Evolutionary conservation across 2,888 invertebrate species (phyloP).

Genomic region (Pristionchus entomophagus): DNA sequence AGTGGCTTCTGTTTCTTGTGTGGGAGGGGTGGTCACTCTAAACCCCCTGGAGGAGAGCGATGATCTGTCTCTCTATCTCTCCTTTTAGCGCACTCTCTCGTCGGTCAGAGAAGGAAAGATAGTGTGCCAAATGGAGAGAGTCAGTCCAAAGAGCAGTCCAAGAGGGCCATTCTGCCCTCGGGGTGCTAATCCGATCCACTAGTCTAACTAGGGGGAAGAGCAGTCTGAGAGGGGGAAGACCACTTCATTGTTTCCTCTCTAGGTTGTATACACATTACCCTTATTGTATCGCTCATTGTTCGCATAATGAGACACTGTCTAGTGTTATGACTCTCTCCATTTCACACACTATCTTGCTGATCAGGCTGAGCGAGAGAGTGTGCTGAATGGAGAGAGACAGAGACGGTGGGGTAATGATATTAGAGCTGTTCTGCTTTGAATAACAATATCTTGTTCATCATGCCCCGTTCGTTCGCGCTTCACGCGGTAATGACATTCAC

Average conservation of each 20-base stretch:
- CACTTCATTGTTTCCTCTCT: conserved; percentile 10
- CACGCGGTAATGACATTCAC: not conserved
- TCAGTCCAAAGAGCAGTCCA: too few relatives aligned
- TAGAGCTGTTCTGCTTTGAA: not conserved
- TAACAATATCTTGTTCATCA: conserved; percentile 11
- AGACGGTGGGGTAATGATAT: not conserved
- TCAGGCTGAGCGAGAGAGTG: not conserved
- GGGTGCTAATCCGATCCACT: conserved; percentile 19
- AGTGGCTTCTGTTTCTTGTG: conserved; percentile 21
- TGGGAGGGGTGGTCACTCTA: conserved; percentile 13
- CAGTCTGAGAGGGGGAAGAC: not conserved
- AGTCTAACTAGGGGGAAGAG: not conserved
- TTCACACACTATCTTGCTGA: not conserved
- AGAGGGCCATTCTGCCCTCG: not conserved
- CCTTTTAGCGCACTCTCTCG: too few relatives aligned
- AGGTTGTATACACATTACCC: not conserved
- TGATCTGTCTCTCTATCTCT: not conserved
- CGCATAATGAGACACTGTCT: not conserved
- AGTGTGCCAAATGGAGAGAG: too few relatives aligned
- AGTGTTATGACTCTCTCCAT: not conserved
- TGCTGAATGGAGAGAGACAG: not conserved
- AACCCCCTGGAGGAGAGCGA: not conserved
- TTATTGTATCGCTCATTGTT: not conserved
- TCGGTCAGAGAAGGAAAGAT: too few relatives aligned
- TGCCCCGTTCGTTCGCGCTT: not conserved